Percentiles rank a stretch among this genome's conserved stretches.
These are phyloP conservation scores for Kryphioiulus occultus DNA, from an alignment of 2,888 invertebrate genomes.

Conservation along the genomic window DNA sequence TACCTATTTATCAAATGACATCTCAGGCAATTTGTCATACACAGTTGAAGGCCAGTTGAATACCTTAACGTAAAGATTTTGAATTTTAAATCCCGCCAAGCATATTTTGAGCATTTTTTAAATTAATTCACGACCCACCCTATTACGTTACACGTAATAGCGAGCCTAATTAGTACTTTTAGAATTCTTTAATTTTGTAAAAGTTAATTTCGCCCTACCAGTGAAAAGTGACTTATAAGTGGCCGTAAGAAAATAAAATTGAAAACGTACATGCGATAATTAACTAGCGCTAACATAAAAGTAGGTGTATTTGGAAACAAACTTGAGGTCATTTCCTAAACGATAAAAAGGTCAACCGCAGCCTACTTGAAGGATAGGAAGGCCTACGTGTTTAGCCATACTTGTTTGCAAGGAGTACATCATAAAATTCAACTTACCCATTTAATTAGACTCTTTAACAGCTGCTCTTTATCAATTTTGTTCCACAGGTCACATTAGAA, in stretches of 20 bases:
- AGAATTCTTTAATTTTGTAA: too few relatives aligned
- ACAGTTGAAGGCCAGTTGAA: too few relatives aligned
- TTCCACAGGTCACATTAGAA: neutral
- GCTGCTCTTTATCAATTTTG: slow-evolving; percentile 51
- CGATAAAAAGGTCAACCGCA: slow-evolving; percentile 1
- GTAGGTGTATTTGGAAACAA: neutral
- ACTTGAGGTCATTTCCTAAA: slow-evolving; percentile 12
- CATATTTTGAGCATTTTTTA: too few relatives aligned
- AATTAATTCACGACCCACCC: too few relatives aligned
- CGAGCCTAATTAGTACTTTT: too few relatives aligned
- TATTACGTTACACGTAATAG: too few relatives aligned
- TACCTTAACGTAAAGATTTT: too few relatives aligned
- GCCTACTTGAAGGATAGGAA: neutral
- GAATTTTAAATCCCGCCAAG: too few relatives aligned
- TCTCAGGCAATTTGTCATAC: too few relatives aligned
- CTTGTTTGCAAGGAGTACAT: neutral
- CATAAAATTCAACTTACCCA: slow-evolving; percentile 50
- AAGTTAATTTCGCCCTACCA: too few relatives aligned
- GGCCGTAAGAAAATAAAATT: neutral
- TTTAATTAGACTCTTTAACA: slow-evolving; percentile 52
- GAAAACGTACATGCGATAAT: neutral
- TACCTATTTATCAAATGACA: too few relatives aligned
- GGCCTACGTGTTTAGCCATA: neutral
- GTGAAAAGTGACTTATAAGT: neutral
- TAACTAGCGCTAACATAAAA: neutral